Base-by-base conservation (phyloP, 1,140 invertebrate species). In the Macrocentrus cingulum region DNA sequence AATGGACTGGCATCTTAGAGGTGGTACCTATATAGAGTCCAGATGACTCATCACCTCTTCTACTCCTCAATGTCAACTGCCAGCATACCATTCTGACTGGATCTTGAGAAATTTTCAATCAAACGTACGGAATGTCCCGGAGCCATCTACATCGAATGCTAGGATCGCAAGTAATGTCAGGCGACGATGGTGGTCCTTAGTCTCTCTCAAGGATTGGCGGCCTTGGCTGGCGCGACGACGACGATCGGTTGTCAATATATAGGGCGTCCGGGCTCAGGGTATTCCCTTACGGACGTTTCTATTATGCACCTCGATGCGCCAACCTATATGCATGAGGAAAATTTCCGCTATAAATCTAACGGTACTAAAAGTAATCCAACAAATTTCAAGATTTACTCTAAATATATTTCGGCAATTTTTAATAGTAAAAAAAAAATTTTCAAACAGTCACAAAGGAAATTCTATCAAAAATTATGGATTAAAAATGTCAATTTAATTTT, bases 31-130 rank as follows among this genome's bases (percentile, higher is more conserved):
- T n/a, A n/a, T 19, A 11, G 18, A 20, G 18, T 22, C 44, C 32
- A 7, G 6, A 18, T 11, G 16, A 44, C 11, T 19, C 9, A 42
- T 44, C 18, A 18, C 56, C 6, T 53, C 34, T 15, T 5, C 19
- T 13, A n/a, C n/a, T 37, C 34, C 16, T 53, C 36, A 29, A 55
- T 22, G 19, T 9, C n/a, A 39, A 15, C 25, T 37, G 44, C 29
- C 59, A n/a, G 48, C 46, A 62, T 62, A 62, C 56, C 60, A 54
- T 41, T 48, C 45, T n/a, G n/a, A n/a, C 63, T 55, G 64, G 69
- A 68, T 71, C 67, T 71, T 67, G 68, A 79, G 77, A 80, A 77
- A 78, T 79, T 80, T 79, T 80, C 77, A 80, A 79, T 80, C 75
- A 80, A 75, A 77, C 69, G 76, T 65, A 63, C 41, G 75, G 76